Evolutionary conservation across 2,888 invertebrate species (phyloP).

Genomic region (Chaetogeoica ovagalla): DNA sequence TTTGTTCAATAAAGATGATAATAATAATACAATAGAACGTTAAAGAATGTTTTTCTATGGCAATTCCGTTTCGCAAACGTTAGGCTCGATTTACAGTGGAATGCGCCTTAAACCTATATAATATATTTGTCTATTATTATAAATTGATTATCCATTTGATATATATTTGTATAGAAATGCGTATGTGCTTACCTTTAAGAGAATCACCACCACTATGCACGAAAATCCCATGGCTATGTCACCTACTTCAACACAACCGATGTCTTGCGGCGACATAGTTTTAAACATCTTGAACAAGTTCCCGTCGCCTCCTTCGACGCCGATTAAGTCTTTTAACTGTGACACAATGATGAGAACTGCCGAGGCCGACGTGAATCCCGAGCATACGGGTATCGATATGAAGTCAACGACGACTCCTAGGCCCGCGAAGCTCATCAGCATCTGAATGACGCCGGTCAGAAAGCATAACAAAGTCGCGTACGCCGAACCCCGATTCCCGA

Average conservation of each 20-base stretch:
- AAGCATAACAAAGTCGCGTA: slow-evolving; percentile 78
- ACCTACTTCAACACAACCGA: slow-evolving; percentile 69
- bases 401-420: slow-evolving; percentile 85
- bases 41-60: too few species aligned
- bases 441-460: slow-evolving; percentile 72
- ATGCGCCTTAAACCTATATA: too few species aligned
- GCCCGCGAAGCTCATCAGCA: slow-evolving; percentile 80
- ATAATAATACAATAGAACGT: too few species aligned
- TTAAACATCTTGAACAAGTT: slow-evolving; percentile 80
- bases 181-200: slow-evolving; percentile 64
- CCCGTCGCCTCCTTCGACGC: slow-evolving; percentile 72
- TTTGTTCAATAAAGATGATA: too few species aligned
- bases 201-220: slow-evolving; percentile 74
- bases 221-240: slow-evolving; percentile 75
- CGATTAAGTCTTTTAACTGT: slow-evolving; percentile 80
- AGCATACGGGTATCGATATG: slow-evolving; percentile 85
- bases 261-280: slow-evolving; percentile 70
- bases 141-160: too few species aligned
- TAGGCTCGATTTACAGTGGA: too few species aligned
- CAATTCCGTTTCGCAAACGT: too few species aligned
- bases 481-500: slow-evolving; percentile 65
- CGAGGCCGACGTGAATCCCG: slow-evolving; percentile 87
- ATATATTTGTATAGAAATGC: background rate
- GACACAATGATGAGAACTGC: slow-evolving; percentile 85
- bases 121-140: too few species aligned